These are phyloP conservation scores for Odobenus rosmarus DNA, from an alignment of 2,113 vertebrate genomes.

Conservation along the genomic window DNA sequence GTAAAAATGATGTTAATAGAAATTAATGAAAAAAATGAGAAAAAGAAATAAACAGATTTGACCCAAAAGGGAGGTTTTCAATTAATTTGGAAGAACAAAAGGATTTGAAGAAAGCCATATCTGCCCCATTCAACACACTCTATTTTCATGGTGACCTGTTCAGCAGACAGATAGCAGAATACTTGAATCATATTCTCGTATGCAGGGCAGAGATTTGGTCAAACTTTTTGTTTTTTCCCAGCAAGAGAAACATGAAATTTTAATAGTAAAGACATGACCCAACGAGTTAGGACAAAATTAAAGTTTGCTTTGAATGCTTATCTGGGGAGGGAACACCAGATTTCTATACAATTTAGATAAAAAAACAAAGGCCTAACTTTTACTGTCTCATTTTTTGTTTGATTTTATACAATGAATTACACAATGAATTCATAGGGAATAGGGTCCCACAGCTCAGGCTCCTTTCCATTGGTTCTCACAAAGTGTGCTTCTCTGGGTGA, in stretches of 20 bases:
- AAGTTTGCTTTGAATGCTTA: background rate
- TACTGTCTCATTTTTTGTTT: conserved; percentile 59
- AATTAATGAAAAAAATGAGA: background rate
- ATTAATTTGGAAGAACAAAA: background rate
- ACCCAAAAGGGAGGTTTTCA: background rate
- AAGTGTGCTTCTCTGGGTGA: conserved; percentile 90
- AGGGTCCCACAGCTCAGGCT: conserved; percentile 90
- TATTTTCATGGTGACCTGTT: background rate
- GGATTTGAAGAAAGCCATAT: background rate
- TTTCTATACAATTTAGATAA: background rate
- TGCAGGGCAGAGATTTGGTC: background rate
- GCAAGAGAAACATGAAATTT: background rate
- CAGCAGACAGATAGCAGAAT: background rate
- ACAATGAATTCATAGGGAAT: conserved; percentile 95
- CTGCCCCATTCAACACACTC: background rate
- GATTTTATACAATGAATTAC: conserved; percentile 74
- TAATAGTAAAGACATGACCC: background rate
- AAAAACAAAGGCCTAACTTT: background rate
- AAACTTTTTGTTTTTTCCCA: background rate
- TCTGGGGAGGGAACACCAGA: background rate
- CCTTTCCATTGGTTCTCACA: conserved; percentile 91
- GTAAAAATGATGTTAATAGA: background rate
- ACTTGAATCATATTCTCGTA: background rate
- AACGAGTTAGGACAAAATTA: background rate
- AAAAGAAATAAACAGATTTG: background rate